Conservation (phyloP, 2,797 vertebrate genomes). For the Synaphobranchus kaupii region DNA sequence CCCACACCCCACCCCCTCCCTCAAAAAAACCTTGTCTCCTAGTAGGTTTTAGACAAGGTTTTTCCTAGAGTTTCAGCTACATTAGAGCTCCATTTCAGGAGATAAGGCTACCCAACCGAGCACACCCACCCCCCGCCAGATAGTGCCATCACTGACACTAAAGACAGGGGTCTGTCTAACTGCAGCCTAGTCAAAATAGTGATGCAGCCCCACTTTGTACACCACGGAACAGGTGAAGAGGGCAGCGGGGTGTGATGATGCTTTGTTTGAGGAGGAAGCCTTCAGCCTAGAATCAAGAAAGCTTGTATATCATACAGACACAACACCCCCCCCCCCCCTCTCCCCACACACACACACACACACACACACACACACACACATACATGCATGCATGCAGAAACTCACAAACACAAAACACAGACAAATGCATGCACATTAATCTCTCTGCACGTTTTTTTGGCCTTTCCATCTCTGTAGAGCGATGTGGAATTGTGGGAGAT, state of each 20-base stretch:
- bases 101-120: constrained; percentile 26
- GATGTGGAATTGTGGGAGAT: not conserved
- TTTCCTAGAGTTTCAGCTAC: constrained; percentile 31
- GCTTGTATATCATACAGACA: not conserved
- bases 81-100: constrained; percentile 37
- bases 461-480: not conserved
- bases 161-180: not conserved
- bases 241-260: not conserved
- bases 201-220: not conserved
- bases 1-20: constrained; percentile 59
- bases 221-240: constrained; percentile 7
- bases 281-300: not conserved
- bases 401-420: not conserved
- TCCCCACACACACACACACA: not conserved
- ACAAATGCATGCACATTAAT: constrained; percentile 18
- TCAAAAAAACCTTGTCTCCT: not conserved
- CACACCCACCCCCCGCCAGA: not conserved
- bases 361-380: constrained; percentile 18
- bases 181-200: not conserved
- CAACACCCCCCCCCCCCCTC: no score
- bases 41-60: no score
- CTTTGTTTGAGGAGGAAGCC: not conserved
- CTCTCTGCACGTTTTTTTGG: no score
- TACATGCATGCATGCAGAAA: constrained; percentile 11
- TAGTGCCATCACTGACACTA: constrained; percentile 4